phyloP scores from a whole-genome alignment of 2,797 vertebrate genomes.

The Mormyrops attenuatus region DNA sequence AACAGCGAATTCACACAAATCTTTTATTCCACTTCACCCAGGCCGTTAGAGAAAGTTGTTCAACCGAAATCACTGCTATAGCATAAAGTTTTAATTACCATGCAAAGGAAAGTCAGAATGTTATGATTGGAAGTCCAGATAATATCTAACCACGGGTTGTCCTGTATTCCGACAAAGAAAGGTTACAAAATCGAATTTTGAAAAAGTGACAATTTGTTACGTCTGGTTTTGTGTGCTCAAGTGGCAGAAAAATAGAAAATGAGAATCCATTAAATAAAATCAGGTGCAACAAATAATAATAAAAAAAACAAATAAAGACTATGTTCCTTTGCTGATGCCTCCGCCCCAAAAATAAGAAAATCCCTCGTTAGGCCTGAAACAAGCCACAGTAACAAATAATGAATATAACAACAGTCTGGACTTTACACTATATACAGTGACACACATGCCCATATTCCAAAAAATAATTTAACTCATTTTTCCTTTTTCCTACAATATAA shows the following conservation, averaged over 20 bases:
- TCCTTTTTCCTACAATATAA: conserved; percentile 62
- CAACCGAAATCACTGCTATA: not conserved
- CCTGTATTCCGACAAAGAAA: not conserved
- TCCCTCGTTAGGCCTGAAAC: conserved; percentile 43
- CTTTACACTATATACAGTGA: conserved; percentile 71
- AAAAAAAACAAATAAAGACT: conserved; percentile 29
- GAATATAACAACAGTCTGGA: conserved; percentile 65
- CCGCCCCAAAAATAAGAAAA: conserved; percentile 54
- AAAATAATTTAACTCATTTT: conserved; percentile 69
- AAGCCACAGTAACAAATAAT: conserved; percentile 60
- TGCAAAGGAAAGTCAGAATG: not conserved
- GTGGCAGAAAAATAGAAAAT: conserved; percentile 41
- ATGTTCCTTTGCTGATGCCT: conserved; percentile 52
- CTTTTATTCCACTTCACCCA: not conserved
- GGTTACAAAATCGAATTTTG: not conserved
- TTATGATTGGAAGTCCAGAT: not conserved
- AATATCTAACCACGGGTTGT: not conserved
- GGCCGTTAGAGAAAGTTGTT: not conserved
- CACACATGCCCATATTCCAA: conserved; percentile 66
- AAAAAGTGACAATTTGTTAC: conserved; percentile 46
- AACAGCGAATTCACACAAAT: not conserved
- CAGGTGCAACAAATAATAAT: conserved; percentile 26
- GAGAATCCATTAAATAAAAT: conserved; percentile 35
- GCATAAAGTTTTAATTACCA: not conserved
- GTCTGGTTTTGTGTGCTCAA: conserved; percentile 58